Conservation (phyloP, 2,797 vertebrate genomes). For the Neosalanx taihuensis region DNA sequence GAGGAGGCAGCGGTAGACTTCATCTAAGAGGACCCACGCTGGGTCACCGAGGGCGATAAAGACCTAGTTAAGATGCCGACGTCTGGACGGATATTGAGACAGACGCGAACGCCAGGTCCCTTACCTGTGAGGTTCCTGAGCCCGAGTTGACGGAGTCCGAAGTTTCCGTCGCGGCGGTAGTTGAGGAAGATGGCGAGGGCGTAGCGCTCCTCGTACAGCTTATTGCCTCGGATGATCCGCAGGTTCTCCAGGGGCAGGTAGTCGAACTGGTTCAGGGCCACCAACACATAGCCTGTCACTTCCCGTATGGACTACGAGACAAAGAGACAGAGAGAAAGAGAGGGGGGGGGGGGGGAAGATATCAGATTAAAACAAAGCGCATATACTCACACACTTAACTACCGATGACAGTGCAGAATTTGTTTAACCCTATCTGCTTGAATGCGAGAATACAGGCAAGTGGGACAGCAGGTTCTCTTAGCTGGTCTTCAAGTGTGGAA, state of each 20-base stretch:
- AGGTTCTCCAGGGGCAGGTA: constrained; percentile 96
- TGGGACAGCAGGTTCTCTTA: too few relatives aligned
- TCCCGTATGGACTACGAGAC: constrained; percentile 89
- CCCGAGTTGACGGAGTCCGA: constrained; percentile 90
- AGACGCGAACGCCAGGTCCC: not conserved
- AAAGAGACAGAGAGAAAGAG: not conserved
- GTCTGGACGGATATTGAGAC: not conserved
- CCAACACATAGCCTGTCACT: constrained; percentile 96
- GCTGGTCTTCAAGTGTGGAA: too few relatives aligned
- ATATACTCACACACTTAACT: not conserved
- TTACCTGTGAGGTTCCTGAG: constrained; percentile 89
- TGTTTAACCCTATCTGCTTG: too few relatives aligned
- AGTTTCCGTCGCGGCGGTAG: constrained; percentile 93
- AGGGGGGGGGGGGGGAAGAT: constrained; percentile 13
- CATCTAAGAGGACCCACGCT: not conserved
- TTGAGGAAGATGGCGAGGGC: constrained; percentile 94
- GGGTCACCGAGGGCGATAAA: not conserved
- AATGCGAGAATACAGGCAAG: too few relatives aligned
- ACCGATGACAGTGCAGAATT: not conserved
- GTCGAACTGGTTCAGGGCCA: constrained; percentile 96
- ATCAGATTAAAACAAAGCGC: not conserved
- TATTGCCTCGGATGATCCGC: constrained; percentile 92
- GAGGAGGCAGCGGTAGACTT: not conserved
- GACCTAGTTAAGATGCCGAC: not conserved
- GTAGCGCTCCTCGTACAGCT: constrained; percentile 94